Conservation (phyloP, 1,140 invertebrate genomes). For the Ericerus pela region DNA sequence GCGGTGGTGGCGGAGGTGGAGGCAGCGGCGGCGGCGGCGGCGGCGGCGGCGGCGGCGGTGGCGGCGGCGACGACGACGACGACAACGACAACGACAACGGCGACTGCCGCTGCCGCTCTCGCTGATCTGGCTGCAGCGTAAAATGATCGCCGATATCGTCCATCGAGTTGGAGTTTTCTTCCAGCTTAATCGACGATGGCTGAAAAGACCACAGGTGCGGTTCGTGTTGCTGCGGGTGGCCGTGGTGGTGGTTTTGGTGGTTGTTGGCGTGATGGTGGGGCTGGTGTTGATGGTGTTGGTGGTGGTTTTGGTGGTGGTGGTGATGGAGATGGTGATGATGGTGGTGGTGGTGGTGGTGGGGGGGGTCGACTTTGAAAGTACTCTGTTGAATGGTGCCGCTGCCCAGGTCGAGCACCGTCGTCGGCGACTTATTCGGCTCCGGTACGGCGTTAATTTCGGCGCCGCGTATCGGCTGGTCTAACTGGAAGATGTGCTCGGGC, state of each 20-base stretch:
- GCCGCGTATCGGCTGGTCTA: slow-evolving; percentile 52
- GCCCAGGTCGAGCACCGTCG: slow-evolving; percentile 50
- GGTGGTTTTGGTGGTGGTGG: not conserved
- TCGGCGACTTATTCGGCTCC: slow-evolving; percentile 40
- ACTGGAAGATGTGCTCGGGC: slow-evolving; percentile 59
- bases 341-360: not conserved
- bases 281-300: not conserved
- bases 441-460: not conserved
- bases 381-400: slow-evolving; percentile 41
- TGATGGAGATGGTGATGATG: not conserved
- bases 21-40: too few relatives aligned
- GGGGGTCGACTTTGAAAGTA: slow-evolving; percentile 18
- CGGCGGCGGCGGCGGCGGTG: too few relatives aligned
- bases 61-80: too few relatives aligned
- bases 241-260: not conserved
- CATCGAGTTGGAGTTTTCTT: not conserved
- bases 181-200: not conserved
- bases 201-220: not conserved
- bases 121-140: not conserved
- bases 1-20: too few relatives aligned
- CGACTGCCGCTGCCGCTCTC: too few relatives aligned
- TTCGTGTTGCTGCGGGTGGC: too few relatives aligned
- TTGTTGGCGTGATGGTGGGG: not conserved
- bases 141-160: not conserved
- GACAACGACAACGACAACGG: too few relatives aligned